Evolutionary conservation across 2,113 vertebrate species (phyloP).

Genomic region (Rhinoderma darwinii): DNA sequence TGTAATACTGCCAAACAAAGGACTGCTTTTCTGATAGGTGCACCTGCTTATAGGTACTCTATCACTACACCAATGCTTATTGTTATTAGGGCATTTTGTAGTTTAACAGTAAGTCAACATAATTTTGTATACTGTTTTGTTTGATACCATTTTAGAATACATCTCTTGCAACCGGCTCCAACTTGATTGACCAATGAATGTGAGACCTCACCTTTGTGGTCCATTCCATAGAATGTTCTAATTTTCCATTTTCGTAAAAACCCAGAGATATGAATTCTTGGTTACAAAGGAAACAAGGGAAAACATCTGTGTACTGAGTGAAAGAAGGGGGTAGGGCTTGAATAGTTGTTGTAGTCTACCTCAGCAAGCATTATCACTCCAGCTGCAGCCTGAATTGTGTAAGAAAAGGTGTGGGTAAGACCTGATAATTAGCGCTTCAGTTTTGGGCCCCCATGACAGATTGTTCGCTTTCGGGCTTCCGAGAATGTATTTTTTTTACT

Average conservation of each 20-base stretch:
- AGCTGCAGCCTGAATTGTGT: conserved; percentile 58
- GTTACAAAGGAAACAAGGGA: neutral
- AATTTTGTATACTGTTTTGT: neutral
- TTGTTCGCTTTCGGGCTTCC: conserved; percentile 58
- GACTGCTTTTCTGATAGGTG: no score
- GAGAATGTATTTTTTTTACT: conserved; percentile 54
- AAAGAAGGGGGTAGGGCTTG: conserved; percentile 76
- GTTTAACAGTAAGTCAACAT: neutral
- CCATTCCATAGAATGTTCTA: neutral
- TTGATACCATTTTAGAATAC: neutral
- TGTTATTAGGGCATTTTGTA: neutral
- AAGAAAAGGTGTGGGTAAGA: conserved; percentile 62
- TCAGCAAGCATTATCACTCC: conserved; percentile 61
- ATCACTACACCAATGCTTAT: no score
- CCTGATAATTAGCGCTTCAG: conserved; percentile 56
- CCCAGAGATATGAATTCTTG: neutral
- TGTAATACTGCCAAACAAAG: no score
- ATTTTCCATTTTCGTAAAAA: neutral
- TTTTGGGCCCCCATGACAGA: conserved; percentile 33
- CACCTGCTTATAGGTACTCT: no score
- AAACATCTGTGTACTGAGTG: conserved; percentile 60
- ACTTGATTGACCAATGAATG: neutral
- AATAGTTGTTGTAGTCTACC: conserved; percentile 72
- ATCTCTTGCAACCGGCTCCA: neutral
- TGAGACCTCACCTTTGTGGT: neutral